phyloP scores from a whole-genome alignment of 2,113 vertebrate genomes.

The Promerops cafer region DNA sequence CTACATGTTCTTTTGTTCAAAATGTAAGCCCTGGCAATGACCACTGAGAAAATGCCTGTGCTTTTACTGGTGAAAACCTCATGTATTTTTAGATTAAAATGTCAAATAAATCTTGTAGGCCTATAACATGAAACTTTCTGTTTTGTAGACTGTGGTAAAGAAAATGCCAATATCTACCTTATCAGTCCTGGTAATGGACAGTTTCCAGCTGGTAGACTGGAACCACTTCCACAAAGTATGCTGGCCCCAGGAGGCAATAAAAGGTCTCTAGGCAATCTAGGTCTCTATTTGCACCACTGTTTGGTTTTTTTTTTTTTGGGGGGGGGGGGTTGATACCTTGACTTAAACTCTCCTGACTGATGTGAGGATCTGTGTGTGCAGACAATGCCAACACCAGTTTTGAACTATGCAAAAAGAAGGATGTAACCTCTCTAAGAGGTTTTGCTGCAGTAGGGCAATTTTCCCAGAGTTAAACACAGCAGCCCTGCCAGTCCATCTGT shows the following conservation, averaged over 20 bases:
- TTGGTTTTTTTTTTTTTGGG: not conserved
- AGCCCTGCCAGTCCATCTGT: not conserved
- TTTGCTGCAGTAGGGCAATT: not conserved
- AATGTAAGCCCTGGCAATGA: not conserved
- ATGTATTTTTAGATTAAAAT: conserved; percentile 39
- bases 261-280: too few species aligned
- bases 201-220: not conserved
- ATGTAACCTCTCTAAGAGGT: not conserved
- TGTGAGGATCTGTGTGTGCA: not conserved
- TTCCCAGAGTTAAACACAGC: not conserved
- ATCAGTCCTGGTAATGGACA: not conserved
- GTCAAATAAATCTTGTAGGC: not conserved
- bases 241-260: not conserved
- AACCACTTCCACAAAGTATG: not conserved
- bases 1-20: not conserved
- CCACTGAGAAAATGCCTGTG: conserved; percentile 42
- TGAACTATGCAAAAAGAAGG: not conserved
- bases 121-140: not conserved
- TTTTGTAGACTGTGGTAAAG: not conserved
- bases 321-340: not conserved
- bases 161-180: not conserved
- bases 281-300: not conserved
- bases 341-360: not conserved
- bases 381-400: not conserved
- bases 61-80: conserved; percentile 41